Percentiles rank a stretch among this genome's conserved stretches.
These are phyloP conservation scores for Drosophila koepferae DNA, from an alignment of 2,888 invertebrate genomes.

Conservation along the genomic window DNA sequence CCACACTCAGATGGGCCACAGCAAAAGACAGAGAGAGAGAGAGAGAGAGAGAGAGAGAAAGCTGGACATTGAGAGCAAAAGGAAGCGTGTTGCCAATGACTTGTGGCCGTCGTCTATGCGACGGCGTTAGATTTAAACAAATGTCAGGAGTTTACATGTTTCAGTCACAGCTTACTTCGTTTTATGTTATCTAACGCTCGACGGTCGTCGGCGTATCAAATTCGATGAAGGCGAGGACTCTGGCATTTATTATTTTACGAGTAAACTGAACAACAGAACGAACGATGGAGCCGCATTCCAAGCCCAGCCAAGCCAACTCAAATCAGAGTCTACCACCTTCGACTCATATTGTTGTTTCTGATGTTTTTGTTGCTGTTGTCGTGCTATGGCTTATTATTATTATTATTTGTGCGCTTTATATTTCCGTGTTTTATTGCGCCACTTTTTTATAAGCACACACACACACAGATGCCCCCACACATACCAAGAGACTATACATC, in stretches of 20 bases:
- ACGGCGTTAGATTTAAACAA: constrained; percentile 46
- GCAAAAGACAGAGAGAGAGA: neutral
- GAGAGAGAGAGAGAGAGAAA: neutral
- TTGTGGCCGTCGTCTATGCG: constrained; percentile 37
- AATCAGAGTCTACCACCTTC: constrained; percentile 37
- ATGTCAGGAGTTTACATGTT: constrained; percentile 54
- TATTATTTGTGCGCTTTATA: constrained; percentile 78
- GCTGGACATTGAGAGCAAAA: neutral
- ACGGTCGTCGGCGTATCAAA: constrained; percentile 61
- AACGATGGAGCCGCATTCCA: constrained; percentile 23
- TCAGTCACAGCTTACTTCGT: constrained; percentile 56
- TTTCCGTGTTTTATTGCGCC: constrained; percentile 76
- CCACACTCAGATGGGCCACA: neutral
- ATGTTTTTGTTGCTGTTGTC: constrained; percentile 26
- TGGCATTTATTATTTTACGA: constrained; percentile 78
- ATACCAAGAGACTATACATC: constrained; percentile 38
- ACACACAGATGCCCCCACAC: constrained; percentile 14
- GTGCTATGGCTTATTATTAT: constrained; percentile 72
- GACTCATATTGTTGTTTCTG: constrained; percentile 54
- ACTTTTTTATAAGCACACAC: constrained; percentile 53
- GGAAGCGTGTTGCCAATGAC: neutral
- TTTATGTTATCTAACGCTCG: constrained; percentile 56
- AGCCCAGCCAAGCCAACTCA: constrained; percentile 16
- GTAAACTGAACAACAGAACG: constrained; percentile 41
- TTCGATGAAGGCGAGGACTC: constrained; percentile 63